Evolutionary conservation across 2,113 vertebrate genomes (phyloP), one percentile per base, ranked within the genome.

Genomic region (Cheirogaleus medius): DNA sequence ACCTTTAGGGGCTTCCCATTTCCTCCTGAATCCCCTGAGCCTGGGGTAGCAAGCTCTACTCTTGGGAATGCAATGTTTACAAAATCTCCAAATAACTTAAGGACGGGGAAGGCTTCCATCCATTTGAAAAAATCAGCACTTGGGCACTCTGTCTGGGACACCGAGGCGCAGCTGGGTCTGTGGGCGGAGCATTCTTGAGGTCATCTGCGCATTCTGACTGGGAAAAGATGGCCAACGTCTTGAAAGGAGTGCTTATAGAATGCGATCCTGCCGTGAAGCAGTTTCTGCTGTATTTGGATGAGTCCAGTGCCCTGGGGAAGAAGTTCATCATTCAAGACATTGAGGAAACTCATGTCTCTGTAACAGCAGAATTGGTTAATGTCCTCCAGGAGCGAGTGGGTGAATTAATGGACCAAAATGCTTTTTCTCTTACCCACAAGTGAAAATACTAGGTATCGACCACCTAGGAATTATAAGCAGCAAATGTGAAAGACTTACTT

Each of bases 271-370:
- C 99, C 89, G 99, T 99, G 99, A 99, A 99, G 97, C 99, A 99
- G 97, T 99, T 99, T 93, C 99, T 99, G 74, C 99, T 99, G 44
- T 99, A 99, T 98, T 98, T 99, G 98, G 99, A 99, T 97, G 99
- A 99, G 83, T 99, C 99, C 2, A 99, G 99, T 76, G 99, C 99
- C 21, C 96, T 99, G 90, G 99, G 99, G 92, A 99, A 99, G 98
- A 99, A 99, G 98, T 99, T 99, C 97, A 99, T 99, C 98, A 99
- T 99, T 95, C 99, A 99, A 95, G 99, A 99, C 97, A 98, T 99
- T 54, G 99, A 99, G 91, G 99, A 99, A 97, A 99, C 99, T 0
- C 99, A 99, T 12, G 98, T 99, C 73, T 99, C 99, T 93, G 99
- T 99, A 4, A 98, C 99, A 87, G 99, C 99, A 0, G 99, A 99